phyloP scores from a whole-genome alignment of 2,888 invertebrate genomes.

The Ophion ventricosus region DNA sequence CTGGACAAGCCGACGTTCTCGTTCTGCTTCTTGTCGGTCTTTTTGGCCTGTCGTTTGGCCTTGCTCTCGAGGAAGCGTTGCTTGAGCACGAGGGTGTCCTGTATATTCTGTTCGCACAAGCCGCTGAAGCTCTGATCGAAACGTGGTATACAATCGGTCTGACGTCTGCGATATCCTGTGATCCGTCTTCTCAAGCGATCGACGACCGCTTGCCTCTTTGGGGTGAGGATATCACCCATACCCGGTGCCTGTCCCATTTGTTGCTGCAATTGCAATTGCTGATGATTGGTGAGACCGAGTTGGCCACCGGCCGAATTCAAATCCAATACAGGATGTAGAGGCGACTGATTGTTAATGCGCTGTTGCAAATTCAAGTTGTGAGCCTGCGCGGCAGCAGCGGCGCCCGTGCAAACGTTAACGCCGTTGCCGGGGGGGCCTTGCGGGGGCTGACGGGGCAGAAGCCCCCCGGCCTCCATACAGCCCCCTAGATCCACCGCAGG shows the following conservation, averaged over 20 bases:
- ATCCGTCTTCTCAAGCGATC: conserved; percentile 93
- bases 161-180: conserved; percentile 93
- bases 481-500: conserved; percentile 87
- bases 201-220: conserved; percentile 93
- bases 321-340: conserved; percentile 73
- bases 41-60: conserved; percentile 92
- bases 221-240: conserved; percentile 89
- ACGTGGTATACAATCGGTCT: conserved; percentile 93
- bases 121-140: conserved; percentile 95
- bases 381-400: conserved; percentile 79
- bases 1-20: conserved; percentile 84
- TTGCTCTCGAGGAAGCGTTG: conserved; percentile 96
- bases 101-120: conserved; percentile 94
- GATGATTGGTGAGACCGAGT: conserved; percentile 73
- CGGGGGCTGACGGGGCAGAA: conserved; percentile 88
- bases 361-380: conserved; percentile 85
- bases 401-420: conserved; percentile 77
- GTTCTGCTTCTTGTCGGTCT: conserved; percentile 89
- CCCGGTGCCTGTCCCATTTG: conserved; percentile 83
- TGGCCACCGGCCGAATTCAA: conserved; percentile 73
- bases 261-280: conserved; percentile 80
- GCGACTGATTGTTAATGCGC: conserved; percentile 78
- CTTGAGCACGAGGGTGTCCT: conserved; percentile 94
- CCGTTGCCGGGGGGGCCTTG: conserved; percentile 85
- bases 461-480: conserved; percentile 91